These are phyloP conservation scores for Silurus meridionalis DNA, from an alignment of 2,113 vertebrate genomes.

Conservation along the genomic window DNA sequence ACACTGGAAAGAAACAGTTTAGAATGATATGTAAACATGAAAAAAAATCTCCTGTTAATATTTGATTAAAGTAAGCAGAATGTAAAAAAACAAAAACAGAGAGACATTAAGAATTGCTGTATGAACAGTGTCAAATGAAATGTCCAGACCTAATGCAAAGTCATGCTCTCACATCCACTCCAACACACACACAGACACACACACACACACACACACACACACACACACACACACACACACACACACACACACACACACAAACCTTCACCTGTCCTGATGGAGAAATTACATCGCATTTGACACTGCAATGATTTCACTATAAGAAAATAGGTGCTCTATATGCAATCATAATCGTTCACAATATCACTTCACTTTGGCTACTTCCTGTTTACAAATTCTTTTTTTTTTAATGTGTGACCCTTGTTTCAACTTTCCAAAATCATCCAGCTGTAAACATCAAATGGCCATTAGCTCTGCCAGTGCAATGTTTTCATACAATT, in stretches of 20 bases:
- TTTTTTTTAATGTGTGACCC: constrained; percentile 16
- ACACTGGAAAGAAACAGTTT: not conserved
- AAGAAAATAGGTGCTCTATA: constrained; percentile 9
- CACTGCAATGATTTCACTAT: not conserved
- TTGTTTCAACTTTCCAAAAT: constrained; percentile 19
- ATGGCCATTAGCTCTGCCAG: constrained; percentile 23
- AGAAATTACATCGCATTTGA: not conserved
- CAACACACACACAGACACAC: not conserved
- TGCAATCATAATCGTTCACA: constrained; percentile 24
- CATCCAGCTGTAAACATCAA: constrained; percentile 29
- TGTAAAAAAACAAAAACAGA: not conserved
- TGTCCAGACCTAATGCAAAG: not conserved
- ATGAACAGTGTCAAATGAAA: constrained; percentile 1
- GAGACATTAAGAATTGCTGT: not conserved
- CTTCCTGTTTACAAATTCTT: constrained; percentile 2
- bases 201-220: no score
- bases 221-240: no score
- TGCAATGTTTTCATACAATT: constrained; percentile 35
- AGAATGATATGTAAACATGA: not conserved
- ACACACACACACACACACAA: no score
- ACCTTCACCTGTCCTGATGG: constrained; percentile 5
- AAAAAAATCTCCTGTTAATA: not conserved
- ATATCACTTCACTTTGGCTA: constrained; percentile 20
- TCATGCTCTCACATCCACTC: not conserved
- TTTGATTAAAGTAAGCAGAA: not conserved